A percentile compares a stretch with the other conserved stretches of the same genome.
Conservation (phyloP, 2,888 invertebrate species). For the Drosophila prostipennis region DNA sequence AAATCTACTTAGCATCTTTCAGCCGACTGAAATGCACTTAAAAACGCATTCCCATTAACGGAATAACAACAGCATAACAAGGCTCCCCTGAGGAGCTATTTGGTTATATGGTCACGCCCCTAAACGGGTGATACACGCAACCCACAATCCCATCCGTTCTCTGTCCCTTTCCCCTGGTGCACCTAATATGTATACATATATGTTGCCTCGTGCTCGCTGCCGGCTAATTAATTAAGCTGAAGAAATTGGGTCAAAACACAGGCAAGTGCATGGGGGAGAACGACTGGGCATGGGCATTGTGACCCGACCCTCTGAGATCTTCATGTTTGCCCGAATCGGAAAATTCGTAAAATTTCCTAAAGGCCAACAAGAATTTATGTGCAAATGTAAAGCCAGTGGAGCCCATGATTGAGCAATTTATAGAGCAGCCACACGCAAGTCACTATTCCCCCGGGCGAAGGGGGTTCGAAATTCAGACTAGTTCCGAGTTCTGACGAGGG, state of each 20-base stretch:
- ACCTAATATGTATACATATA: constrained; percentile 21
- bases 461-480: constrained; percentile 1
- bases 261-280: constrained; percentile 64
- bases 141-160: constrained; percentile 4
- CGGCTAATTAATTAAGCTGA: constrained; percentile 71
- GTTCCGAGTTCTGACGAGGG: constrained; percentile 7
- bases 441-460: constrained; percentile 10
- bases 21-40: constrained; percentile 49
- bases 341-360: constrained; percentile 42
- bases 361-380: constrained; percentile 46
- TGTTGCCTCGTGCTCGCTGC: constrained; percentile 42
- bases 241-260: constrained; percentile 66
- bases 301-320: constrained; percentile 38
- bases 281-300: constrained; percentile 7
- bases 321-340: constrained; percentile 23
- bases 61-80: constrained; percentile 12
- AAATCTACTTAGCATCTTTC: constrained; percentile 45
- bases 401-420: constrained; percentile 54
- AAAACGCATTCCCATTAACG: constrained; percentile 61
- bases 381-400: constrained; percentile 47
- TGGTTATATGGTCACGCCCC: constrained; percentile 22
- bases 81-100: constrained; percentile 42
- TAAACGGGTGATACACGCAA: constrained; percentile 50
- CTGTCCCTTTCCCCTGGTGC: constrained; percentile 17
- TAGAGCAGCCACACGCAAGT: constrained; percentile 40